Conservation (phyloP, 2,113 vertebrate genomes). For the Antechinus flavipes region DNA sequence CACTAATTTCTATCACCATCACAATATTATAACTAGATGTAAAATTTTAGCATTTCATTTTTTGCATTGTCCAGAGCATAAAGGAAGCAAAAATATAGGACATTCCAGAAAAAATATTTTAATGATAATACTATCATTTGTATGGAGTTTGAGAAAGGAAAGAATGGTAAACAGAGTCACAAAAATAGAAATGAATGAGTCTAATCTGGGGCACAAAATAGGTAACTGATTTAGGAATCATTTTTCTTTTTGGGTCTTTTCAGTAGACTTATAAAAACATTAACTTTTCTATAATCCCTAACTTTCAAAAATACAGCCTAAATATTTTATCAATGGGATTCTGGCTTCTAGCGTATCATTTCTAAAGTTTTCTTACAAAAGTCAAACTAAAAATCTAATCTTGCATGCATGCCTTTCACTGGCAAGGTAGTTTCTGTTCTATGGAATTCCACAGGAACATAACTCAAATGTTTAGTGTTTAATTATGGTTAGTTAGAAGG, state of each 20-base stretch:
- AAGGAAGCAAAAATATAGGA: not conserved
- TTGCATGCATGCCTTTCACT: constrained; percentile 21
- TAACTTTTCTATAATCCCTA: constrained; percentile 11
- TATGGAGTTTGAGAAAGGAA: constrained; percentile 1
- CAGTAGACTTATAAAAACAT: constrained; percentile 6
- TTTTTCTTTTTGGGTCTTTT: not conserved
- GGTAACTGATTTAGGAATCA: not conserved
- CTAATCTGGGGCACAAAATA: not conserved
- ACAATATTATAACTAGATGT: not conserved
- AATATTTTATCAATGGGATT: constrained; percentile 22
- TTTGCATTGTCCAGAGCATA: not conserved
- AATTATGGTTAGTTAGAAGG: not conserved
- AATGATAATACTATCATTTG: not conserved
- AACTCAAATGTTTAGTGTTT: not conserved
- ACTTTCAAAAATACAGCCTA: not conserved
- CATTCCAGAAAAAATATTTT: not conserved
- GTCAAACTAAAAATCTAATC: constrained; percentile 39
- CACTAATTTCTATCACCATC: not conserved
- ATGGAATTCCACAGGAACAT: constrained; percentile 32
- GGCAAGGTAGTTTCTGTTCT: constrained; percentile 30
- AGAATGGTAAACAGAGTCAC: not conserved
- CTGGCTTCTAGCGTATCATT: constrained; percentile 49
- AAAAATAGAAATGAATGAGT: not conserved
- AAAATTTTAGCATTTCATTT: not conserved
- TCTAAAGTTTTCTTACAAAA: constrained; percentile 40